Conservation (phyloP, 1,140 invertebrate genomes). For the Drosophila sp. region DNA sequence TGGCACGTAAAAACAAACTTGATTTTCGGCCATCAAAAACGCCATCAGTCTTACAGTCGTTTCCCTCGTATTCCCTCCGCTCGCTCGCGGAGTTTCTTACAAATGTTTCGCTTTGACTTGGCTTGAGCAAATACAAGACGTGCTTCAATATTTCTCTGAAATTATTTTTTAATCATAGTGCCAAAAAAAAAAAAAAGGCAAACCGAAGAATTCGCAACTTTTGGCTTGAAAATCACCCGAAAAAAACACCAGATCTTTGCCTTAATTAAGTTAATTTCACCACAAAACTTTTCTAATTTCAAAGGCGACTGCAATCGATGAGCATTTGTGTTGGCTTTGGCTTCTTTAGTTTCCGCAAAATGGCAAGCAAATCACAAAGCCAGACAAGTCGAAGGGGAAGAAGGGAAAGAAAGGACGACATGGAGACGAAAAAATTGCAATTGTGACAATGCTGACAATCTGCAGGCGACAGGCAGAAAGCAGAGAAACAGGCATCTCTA, state of each 20-base stretch:
- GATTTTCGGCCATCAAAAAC: conserved; percentile 78
- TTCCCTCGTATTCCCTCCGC: background rate
- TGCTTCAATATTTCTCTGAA: conserved; percentile 71
- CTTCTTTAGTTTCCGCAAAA: conserved; percentile 49
- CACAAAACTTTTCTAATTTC: conserved; percentile 72
- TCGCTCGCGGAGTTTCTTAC: conserved; percentile 37
- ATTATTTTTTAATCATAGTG: conserved; percentile 71
- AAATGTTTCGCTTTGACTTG: conserved; percentile 70
- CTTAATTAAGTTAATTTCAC: conserved; percentile 18
- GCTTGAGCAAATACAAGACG: conserved; percentile 51
- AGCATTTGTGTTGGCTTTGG: conserved; percentile 58
- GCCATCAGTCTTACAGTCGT: conserved; percentile 66
- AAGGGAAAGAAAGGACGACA: conserved; percentile 10
- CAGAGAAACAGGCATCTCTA: conserved; percentile 20
- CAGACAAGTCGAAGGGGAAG: conserved; percentile 11
- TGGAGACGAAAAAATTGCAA: conserved; percentile 61
- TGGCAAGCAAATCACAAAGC: conserved; percentile 74
- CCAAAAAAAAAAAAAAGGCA: background rate
- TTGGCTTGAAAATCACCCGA: background rate
- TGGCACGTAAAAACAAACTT: conserved; percentile 79
- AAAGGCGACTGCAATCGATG: conserved; percentile 56
- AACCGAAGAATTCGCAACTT: background rate
- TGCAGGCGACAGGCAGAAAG: conserved; percentile 68
- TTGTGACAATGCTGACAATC: conserved; percentile 78
- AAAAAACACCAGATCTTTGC: conserved; percentile 15